Percentiles rank a stretch among this genome's conserved stretches.
These are phyloP conservation scores for Tragulus kanchil DNA, from an alignment of 2,113 vertebrate genomes.

Conservation along the genomic window DNA sequence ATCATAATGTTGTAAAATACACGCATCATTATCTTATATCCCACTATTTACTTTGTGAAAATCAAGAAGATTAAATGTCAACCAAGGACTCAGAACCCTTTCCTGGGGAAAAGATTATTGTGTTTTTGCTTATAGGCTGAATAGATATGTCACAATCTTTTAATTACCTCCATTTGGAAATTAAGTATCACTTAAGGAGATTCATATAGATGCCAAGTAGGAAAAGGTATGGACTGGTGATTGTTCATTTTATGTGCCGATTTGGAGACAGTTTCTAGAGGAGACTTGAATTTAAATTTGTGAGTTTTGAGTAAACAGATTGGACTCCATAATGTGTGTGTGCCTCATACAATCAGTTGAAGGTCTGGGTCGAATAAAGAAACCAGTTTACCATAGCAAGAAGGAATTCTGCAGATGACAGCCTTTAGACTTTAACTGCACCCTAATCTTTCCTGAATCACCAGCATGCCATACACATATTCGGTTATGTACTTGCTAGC, in stretches of 20 bases:
- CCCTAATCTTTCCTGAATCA: fast-evolving
- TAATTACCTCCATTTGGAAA: not conserved
- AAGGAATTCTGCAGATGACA: not conserved
- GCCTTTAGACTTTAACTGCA: not conserved
- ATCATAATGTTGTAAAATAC: not conserved
- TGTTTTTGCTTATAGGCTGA: not conserved
- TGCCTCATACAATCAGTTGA: not conserved
- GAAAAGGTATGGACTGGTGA: not conserved
- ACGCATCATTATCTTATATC: not conserved
- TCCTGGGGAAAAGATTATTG: not conserved
- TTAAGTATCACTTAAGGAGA: not conserved
- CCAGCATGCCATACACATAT: not conserved
- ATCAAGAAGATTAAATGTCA: not conserved
- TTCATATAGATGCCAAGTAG: too few relatives aligned
- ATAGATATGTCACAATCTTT: fast-evolving
- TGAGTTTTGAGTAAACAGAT: not conserved
- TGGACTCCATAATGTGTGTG: not conserved
- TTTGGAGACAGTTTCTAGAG: not conserved
- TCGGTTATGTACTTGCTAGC: not conserved
- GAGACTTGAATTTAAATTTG: not conserved
- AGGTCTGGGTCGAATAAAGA: not conserved
- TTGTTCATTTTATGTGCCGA: not conserved
- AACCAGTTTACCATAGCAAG: not conserved
- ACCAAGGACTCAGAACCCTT: fast-evolving
- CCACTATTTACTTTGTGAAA: not conserved